Percentiles rank a stretch among this genome's conserved stretches.
phyloP scores from a whole-genome alignment of 1,140 invertebrate species.

The Thalassaphorura encarpata region DNA sequence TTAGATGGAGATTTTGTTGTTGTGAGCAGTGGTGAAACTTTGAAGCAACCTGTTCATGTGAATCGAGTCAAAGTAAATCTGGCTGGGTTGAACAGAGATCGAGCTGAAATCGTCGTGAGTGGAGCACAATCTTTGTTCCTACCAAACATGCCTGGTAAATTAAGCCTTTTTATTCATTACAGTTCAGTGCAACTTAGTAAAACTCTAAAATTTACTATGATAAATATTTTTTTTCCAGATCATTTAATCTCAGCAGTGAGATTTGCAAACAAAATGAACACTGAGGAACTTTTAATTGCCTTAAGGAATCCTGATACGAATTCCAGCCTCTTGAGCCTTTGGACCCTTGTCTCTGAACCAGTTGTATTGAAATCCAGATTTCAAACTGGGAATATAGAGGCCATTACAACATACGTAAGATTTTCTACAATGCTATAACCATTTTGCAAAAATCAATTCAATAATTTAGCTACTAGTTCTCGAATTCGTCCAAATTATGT shows the following conservation, averaged over 20 bases:
- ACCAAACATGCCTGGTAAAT: conserved; percentile 8
- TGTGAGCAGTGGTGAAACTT: conserved; percentile 52
- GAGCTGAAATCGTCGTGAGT: conserved; percentile 17
- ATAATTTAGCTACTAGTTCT: neutral
- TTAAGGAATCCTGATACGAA: conserved; percentile 15
- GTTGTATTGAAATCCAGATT: conserved; percentile 23
- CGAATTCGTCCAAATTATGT: neutral
- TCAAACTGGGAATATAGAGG: conserved; percentile 10
- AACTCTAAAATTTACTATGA: too few relatives aligned
- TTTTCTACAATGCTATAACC: neutral
- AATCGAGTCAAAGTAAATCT: conserved; percentile 53
- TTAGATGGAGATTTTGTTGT: conserved; percentile 69
- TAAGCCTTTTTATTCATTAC: too few relatives aligned
- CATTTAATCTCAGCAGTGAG: conserved; percentile 18
- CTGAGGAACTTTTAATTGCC: conserved; percentile 14
- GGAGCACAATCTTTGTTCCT: conserved; percentile 26
- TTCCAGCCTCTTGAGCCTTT: conserved; percentile 16
- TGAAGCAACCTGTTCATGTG: conserved; percentile 60
- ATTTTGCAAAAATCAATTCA: neutral
- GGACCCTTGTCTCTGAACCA: conserved; percentile 20
- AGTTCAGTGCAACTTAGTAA: too few relatives aligned
- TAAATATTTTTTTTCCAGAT: conserved; percentile 23
- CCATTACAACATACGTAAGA: conserved; percentile 15
- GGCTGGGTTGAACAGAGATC: conserved; percentile 10
- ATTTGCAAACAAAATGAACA: conserved; percentile 18